Percentiles rank a stretch among this genome's conserved stretches.
These are phyloP conservation scores for Notospermus geniculatus DNA, from an alignment of 1,140 invertebrate genomes.

Conservation along the genomic window DNA sequence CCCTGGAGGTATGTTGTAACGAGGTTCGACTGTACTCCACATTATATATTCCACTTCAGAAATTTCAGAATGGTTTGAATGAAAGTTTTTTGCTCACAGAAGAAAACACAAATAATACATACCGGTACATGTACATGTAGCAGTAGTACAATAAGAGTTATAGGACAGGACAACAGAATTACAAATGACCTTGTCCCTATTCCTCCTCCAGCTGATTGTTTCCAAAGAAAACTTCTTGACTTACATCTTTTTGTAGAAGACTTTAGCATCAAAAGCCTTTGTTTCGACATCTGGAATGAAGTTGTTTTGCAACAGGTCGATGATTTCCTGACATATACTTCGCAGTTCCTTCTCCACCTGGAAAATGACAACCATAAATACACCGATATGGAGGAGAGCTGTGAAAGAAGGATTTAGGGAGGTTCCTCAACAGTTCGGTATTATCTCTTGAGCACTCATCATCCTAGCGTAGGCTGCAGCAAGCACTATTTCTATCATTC, in stretches of 20 bases:
- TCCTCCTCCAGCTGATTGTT: neutral
- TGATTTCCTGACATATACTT: conserved; percentile 92
- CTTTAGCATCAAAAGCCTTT: neutral
- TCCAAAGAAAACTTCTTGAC: neutral
- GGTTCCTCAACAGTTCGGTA: too few relatives aligned
- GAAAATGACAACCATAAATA: neutral
- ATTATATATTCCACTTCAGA: too few relatives aligned
- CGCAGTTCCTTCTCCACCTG: conserved; percentile 66
- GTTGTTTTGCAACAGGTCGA: conserved; percentile 57
- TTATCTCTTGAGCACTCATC: too few relatives aligned
- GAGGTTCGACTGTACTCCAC: too few relatives aligned
- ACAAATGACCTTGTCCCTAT: neutral
- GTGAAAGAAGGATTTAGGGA: too few relatives aligned
- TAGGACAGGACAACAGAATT: neutral
- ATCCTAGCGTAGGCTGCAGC: too few relatives aligned
- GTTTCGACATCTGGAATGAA: neutral
- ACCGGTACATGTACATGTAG: neutral
- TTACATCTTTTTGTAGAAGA: conserved; percentile 11
- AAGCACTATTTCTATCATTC: too few relatives aligned
- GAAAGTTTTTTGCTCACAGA: too few relatives aligned
- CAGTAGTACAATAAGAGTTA: neutral
- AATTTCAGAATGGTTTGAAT: too few relatives aligned
- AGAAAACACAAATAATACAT: conserved; percentile 1
- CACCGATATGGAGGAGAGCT: too few relatives aligned
- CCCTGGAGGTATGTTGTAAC: too few relatives aligned